These are phyloP conservation scores for Pyrgus malvae DNA, from an alignment of 2,888 invertebrate genomes.

Conservation along the genomic window DNA sequence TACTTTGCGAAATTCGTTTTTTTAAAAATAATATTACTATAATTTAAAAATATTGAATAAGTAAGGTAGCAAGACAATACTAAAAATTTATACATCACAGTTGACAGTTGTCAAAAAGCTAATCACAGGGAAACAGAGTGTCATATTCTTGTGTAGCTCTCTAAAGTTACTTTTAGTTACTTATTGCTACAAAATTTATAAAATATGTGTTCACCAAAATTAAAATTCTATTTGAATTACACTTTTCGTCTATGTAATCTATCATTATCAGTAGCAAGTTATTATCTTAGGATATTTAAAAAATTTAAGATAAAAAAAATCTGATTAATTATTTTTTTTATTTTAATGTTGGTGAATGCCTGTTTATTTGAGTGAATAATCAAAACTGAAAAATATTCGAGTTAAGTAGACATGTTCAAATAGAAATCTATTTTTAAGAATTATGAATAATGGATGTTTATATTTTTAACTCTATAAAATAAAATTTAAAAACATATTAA, in stretches of 20 bases:
- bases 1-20: too few relatives aligned
- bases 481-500: conserved; percentile 38
- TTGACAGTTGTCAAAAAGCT: too few relatives aligned
- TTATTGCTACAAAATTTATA: conserved; percentile 26
- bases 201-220: background rate
- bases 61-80: too few relatives aligned
- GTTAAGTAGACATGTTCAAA: conserved; percentile 47
- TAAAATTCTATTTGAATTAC: background rate
- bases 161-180: conserved; percentile 51
- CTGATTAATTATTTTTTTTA: too few relatives aligned
- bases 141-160: conserved; percentile 69
- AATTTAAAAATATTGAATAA: too few relatives aligned
- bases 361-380: conserved; percentile 6
- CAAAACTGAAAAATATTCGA: conserved; percentile 35
- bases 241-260: too few relatives aligned
- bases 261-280: too few relatives aligned
- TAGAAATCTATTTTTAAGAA: conserved; percentile 58
- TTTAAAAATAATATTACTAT: too few relatives aligned
- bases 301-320: too few relatives aligned
- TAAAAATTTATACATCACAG: too few relatives aligned
- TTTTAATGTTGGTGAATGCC: conserved; percentile 7
- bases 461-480: conserved; percentile 51
- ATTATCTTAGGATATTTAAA: too few relatives aligned
- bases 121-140: too few relatives aligned
- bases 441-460: conserved; percentile 47